Base-by-base conservation (phyloP, 2,113 vertebrate species). In the Bufo bufo region DNA sequence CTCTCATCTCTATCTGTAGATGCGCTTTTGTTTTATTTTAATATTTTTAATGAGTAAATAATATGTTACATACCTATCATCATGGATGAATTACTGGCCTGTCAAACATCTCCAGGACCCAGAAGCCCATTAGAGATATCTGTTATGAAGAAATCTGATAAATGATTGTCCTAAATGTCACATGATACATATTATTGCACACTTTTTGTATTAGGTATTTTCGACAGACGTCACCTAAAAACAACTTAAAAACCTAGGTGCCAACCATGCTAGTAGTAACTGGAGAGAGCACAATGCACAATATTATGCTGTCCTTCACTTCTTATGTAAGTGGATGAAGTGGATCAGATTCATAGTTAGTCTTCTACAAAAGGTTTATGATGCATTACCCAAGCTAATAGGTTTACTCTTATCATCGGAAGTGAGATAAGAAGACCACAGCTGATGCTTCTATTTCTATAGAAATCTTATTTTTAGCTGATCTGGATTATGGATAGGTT, bases 391-490 rank as follows among this genome's bases (percentile, higher is more conserved):
- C 58, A n/a, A 47, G 43, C 8, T 82, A 47, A 63, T 10, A 47
- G 3, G 80, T 65, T 47, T 61, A 82, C 49, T 47, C 19, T 19
- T 65, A 65, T n/a, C 58, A 20, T 4, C 19, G 45, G 58, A 82
- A 82, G 1, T 63, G 19, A 82, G 43, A 63, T 82, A 82, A 82
- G 80, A 63, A 61, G 56, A 54, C n/a, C n/a, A 52, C 19, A 77
- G 14, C 17, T 77, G 1, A 49, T 50, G 16, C 43, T 52, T n/a
- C 9, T 77, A n/a, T n/a, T 77, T 75, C 45, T 7, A 75, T 49
- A 75, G 23, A 52, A 19, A 77, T 77, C 17, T 77, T 52, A 20
- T 77, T 52, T 77, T 77, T 52, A 52, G 17, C 75, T 52, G 75
- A n/a, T n/a, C 9, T 50, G 6, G 50, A 78, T 54, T 78, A 56